Evolutionary conservation across 2,888 invertebrate genomes (phyloP), one percentile per base, ranked within the genome.

Genomic region (Ecliptopera silaceata): DNA sequence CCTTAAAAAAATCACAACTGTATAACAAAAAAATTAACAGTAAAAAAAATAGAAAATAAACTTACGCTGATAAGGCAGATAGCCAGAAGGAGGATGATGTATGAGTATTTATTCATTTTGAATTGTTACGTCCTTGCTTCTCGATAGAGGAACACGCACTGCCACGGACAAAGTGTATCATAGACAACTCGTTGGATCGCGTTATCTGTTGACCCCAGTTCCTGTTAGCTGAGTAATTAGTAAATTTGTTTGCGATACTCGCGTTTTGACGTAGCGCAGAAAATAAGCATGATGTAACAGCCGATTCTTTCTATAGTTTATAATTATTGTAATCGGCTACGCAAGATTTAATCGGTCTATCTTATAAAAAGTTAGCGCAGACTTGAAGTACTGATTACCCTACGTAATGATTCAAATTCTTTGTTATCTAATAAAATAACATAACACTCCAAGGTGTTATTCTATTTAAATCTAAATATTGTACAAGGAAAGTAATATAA

Each of bases 81-180:
- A 42, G 80, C 84, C 72, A 88, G 52, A 34, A 87, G 52, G 2
- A 87, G 61, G 41, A 87, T 69, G 10, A 87, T 57, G 2, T 75
- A n/a, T n/a, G n/a, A n/a, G n/a, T n/a, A 59, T 61, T 87, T 88
- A 68, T 86, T 82, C 87, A 88, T 88, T 26, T 71, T 84, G 66
- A 34, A 17, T 31, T 59, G 52, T 22, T n/a, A 71, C 75, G 71
- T 77, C 75, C 62, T 72, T 48, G 58, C 74, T 53, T 61, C 32
- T 59, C 67, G 59, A 65, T 43, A 51, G 59, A 59, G 58, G 59
- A 61, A 46, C 59, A 58, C 65, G 49, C 45, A 83, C 81, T 82
- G 43, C 49, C 34, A 52, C 44, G 34, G 43, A 42, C 20, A 13
- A 41, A 38, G 59, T 76, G 71, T 80, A 80, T 80, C 72, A 64